A percentile compares a stretch with the other conserved stretches of the same genome.
Evolutionary conservation across 2,113 vertebrate species (phyloP).

Genomic region (Willisornis vidua): DNA sequence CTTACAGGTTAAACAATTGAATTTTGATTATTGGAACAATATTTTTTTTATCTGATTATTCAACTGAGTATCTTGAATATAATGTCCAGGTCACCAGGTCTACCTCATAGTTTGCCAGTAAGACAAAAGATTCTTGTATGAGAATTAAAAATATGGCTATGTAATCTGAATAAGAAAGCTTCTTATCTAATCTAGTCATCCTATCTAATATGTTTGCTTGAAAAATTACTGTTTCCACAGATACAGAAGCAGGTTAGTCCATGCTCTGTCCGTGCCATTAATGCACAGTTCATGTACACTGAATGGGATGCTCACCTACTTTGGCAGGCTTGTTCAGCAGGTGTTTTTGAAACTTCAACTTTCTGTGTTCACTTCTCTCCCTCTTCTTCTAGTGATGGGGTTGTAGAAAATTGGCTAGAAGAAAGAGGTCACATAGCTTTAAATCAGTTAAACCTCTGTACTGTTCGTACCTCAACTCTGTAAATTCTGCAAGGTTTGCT

Average conservation of each 20-base stretch:
- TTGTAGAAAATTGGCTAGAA: no score
- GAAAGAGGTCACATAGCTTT: no score
- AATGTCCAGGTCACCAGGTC: no score
- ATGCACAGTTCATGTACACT: not conserved
- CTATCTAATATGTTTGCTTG: not conserved
- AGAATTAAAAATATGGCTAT: no score
- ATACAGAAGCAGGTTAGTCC: not conserved
- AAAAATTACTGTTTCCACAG: not conserved
- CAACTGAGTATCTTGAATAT: no score
- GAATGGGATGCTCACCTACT: not conserved
- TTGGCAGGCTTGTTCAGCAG: not conserved
- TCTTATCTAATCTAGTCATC: not conserved
- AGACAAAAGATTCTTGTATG: no score
- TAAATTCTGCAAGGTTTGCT: no score
- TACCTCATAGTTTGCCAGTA: no score
- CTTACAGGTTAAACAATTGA: not conserved
- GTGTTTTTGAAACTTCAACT: not conserved
- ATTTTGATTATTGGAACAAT: not conserved
- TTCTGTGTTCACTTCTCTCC: not conserved
- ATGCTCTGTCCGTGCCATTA: not conserved
- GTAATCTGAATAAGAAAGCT: not conserved
- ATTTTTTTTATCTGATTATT: no score
- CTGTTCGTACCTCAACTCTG: no score
- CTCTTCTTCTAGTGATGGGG: no score
- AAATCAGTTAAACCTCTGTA: no score